These are phyloP conservation scores for Gymnoscopelus braueri DNA, from an alignment of 2,797 vertebrate species.

Conservation along the genomic window DNA sequence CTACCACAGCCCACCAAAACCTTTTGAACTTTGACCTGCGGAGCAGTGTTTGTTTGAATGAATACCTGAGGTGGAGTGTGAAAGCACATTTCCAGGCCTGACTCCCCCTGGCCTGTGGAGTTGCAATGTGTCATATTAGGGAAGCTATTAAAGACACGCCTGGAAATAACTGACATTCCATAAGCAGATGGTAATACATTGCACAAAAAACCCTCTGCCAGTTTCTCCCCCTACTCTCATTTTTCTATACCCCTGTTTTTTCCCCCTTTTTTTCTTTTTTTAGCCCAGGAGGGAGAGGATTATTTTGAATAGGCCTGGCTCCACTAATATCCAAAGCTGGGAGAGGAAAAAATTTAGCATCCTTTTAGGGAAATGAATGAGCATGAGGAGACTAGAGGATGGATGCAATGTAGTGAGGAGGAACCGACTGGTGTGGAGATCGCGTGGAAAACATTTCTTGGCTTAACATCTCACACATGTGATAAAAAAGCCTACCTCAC, in stretches of 20 bases:
- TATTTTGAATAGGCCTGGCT: conserved; percentile 65
- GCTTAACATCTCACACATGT: conserved; percentile 10
- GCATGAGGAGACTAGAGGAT: conserved; percentile 43
- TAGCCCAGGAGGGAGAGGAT: conserved; percentile 38
- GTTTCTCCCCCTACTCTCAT: conserved; percentile 49
- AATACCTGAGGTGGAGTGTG: conserved; percentile 41
- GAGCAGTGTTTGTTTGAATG: conserved; percentile 23
- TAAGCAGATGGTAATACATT: conserved; percentile 70
- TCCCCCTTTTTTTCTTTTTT: conserved; percentile 23
- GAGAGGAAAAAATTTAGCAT: conserved; percentile 61
- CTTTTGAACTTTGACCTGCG: conserved; percentile 23
- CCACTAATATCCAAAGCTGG: conserved; percentile 57
- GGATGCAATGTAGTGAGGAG: conserved; percentile 47
- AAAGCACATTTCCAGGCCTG: conserved; percentile 29
- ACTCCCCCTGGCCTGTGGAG: conserved; percentile 29
- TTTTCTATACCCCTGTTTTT: conserved; percentile 47
- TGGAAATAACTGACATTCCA: conserved; percentile 79
- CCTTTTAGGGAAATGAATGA: conserved; percentile 76
- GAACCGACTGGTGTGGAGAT: conserved; percentile 45
- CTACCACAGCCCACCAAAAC: conserved; percentile 28
- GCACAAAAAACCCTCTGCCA: conserved; percentile 64
- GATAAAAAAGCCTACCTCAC: neutral
- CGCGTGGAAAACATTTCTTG: conserved; percentile 32
- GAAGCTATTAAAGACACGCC: conserved; percentile 70
- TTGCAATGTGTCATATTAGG: conserved; percentile 66